Evolutionary conservation across 2,113 vertebrate species (phyloP), one percentile per base, ranked within the genome.

Genomic region (Rhinopomastus cyanomelas): DNA sequence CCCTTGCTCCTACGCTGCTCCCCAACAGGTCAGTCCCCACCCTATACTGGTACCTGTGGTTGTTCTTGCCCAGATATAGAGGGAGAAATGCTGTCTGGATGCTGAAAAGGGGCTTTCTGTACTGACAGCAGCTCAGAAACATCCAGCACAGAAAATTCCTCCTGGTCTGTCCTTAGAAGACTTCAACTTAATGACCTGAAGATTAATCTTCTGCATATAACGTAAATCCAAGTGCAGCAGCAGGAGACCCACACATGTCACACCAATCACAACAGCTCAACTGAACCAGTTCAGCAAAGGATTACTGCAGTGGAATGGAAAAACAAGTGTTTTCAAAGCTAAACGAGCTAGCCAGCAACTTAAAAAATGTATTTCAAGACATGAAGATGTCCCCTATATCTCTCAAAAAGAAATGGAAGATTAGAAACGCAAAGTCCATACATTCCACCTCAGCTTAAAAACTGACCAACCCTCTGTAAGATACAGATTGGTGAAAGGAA

Each of bases 141-240:
- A 74, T 1, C 51, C 82, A 55, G 77, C 48, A 36, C 49, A 74
- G 46, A 65, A 44, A 78, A 72, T 20, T 78, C 76, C 86, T 59
- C 48, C 48, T 34, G 42, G 56, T 37, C 12, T 95, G 94, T 88
- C 91, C 93, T 93, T 91, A 73, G 62, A 90, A 87, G 90, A 85
- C 81, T 86, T 17, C 25, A 56, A 19, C 11, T 59, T 5, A 60
- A 60, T 95, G 92, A 82, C 75, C 83, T 34, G 37, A 25, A 69
- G 89, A 93, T 95, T 94, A 96, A 94, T 94, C 56, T 42, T 46
- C 53, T 8, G 37, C 61, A 8, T 29, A 60, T 30, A 85, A 88
- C 1, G 0, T 10, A 91, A 95, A 94, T 92, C 87, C 85, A 81
- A 44, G 57, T 7, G 7, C 0, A 39, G 89, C 85, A 73, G 89